These are phyloP conservation scores for Mormyrus iriodes DNA, from an alignment of 2,113 vertebrate species.

Conservation along the genomic window DNA sequence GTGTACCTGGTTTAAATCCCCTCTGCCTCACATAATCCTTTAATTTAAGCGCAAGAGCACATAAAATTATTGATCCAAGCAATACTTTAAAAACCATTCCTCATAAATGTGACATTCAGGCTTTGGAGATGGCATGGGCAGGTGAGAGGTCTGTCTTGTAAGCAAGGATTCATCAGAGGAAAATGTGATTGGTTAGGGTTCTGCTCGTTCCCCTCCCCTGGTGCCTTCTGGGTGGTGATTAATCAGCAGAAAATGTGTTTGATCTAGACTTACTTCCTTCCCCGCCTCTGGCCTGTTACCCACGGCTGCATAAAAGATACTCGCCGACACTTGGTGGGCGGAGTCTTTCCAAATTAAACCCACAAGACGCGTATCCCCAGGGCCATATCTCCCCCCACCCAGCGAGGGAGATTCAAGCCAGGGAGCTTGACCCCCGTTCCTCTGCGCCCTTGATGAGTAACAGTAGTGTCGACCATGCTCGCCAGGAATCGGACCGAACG, in stretches of 20 bases:
- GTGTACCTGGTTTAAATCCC: neutral
- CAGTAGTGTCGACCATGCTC: neutral
- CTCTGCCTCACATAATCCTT: neutral
- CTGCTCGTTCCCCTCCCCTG: neutral
- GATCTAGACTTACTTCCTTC: slow-evolving; percentile 40
- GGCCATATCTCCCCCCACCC: slow-evolving; percentile 3
- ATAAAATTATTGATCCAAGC: neutral
- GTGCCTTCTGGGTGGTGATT: slow-evolving; percentile 33
- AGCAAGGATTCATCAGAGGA: slow-evolving; percentile 36
- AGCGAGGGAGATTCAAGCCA: neutral
- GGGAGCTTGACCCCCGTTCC: slow-evolving; percentile 3
- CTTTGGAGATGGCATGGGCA: slow-evolving; percentile 15
- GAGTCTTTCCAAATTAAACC: slow-evolving; percentile 33
- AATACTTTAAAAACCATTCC: neutral
- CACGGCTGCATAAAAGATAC: slow-evolving; percentile 60
- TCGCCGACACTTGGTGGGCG: slow-evolving; percentile 28
- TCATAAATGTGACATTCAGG: neutral
- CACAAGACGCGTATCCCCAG: slow-evolving; percentile 27
- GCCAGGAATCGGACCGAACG: neutral
- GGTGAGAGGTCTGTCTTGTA: slow-evolving; percentile 50
- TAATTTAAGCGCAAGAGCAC: neutral
- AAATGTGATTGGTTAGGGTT: slow-evolving; percentile 39
- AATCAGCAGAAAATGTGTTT: slow-evolving; percentile 55
- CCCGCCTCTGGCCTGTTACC: slow-evolving; percentile 31
- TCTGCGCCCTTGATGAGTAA: neutral